Base-by-base conservation (phyloP, 2,797 vertebrate species). In the Percopsis omiscomaycus region DNA sequence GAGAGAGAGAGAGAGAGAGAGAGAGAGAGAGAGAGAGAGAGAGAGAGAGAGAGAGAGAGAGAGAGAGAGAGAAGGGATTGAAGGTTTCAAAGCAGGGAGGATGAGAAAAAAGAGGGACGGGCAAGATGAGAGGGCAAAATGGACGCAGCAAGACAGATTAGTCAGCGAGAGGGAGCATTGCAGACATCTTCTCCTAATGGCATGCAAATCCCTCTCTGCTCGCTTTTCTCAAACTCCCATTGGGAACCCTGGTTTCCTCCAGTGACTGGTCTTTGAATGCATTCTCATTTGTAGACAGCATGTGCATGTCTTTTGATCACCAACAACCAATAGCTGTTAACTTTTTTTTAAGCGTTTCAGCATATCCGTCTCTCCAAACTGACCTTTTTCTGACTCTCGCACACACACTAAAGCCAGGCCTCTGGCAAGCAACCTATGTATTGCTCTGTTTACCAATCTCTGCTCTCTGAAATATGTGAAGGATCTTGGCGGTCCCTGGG, bases 171-270 rank as follows among this genome's bases (percentile, higher is more conserved):
- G 44, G 62, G 53, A 70, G 56, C 32, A 4, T 9, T 3, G 50
- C 68, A 72, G 64, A 73, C 61, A 64, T 68, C 69, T 66, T 56
- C 73, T 64, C 60, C 48, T 71, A 64, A 75, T 72, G 30, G 14
- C 57, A 75, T 77, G 72, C 71, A 83, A 74, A 79, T 75, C 65
- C 22, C 14, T 1, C 6, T 55, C 66, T 53, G 53, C 68, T 12
- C 56, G 75, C 59, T 66, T 16, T 63, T 50, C 54, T 49, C 28
- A 32, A 44, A 49, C 48, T 30, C 61, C 48, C 54, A 60, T 68
- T 70, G 12, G 12, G n/a, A 12, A 6, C 11, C 14, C n/a, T 13
- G 4, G n/a, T 15, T 13, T 37, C 64, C 47, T 56, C 64, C 64
- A 53, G 15, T 50, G 59, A 29, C 46, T 47, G 15, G 30, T 49